Percentiles rank a stretch among this genome's conserved stretches.
Evolutionary conservation across 2,797 vertebrate genomes (phyloP).

Genomic region (Schizopygopsis malacanthus): DNA sequence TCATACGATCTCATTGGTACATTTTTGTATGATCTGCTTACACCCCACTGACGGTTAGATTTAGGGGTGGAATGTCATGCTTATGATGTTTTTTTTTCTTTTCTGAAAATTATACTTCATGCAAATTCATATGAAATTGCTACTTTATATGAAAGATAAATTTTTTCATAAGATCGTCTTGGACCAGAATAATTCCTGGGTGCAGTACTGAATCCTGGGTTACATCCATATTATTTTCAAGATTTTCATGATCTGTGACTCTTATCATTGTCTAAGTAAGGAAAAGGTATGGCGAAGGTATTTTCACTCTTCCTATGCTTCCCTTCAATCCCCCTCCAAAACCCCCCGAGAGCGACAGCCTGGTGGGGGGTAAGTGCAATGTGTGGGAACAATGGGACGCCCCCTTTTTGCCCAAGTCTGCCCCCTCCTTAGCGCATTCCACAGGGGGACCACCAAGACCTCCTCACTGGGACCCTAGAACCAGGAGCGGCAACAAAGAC

Average conservation of each 20-base stretch:
- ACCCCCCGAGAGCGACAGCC: conserved; percentile 82
- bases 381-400: conserved; percentile 91
- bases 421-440: conserved; percentile 87
- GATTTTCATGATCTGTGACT: not conserved
- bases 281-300: conserved; percentile 25
- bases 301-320: conserved; percentile 71
- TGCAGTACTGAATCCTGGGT: conserved; percentile 42
- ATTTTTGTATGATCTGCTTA: not conserved
- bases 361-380: conserved; percentile 84
- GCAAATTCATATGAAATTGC: not conserved
- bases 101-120: not conserved
- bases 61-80: not conserved
- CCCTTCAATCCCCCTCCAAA: conserved; percentile 76
- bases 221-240: not conserved
- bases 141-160: not conserved
- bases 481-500: conserved; percentile 76
- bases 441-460: conserved; percentile 91
- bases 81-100: not conserved
- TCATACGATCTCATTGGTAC: too few relatives aligned
- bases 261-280: not conserved
- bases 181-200: conserved; percentile 59
- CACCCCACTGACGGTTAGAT: not conserved
- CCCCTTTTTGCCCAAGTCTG: conserved; percentile 67
- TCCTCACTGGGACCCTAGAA: conserved; percentile 66
- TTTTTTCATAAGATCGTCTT: not conserved